phyloP scores from a whole-genome alignment of 2,113 vertebrate species.

The Carettochelys insculpta region DNA sequence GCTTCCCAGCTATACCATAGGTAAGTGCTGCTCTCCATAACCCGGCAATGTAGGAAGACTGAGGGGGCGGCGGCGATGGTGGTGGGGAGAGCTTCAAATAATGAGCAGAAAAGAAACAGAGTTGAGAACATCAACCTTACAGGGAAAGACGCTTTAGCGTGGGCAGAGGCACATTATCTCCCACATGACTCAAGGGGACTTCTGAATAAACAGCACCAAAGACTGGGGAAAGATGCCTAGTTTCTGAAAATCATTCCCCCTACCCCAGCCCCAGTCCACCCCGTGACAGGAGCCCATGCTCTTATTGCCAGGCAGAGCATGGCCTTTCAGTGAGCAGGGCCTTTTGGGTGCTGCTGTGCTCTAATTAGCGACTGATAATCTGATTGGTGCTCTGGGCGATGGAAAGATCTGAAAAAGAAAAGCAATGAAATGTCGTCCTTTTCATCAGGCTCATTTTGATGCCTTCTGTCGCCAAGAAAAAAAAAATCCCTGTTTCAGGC shows the following conservation, averaged over 20 bases:
- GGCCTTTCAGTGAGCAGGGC: neutral
- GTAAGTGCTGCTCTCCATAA: neutral
- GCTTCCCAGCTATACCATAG: neutral
- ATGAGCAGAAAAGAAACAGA: accelerated
- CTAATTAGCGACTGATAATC: conserved; percentile 72
- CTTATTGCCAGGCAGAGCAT: neutral
- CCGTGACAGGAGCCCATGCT: accelerated
- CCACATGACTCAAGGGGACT: neutral
- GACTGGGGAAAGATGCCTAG: neutral
- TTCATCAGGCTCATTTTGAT: conserved; percentile 48
- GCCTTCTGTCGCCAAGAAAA: conserved; percentile 49
- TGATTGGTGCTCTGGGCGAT: conserved; percentile 65
- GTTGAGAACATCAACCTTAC: accelerated
- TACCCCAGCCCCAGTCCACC: neutral
- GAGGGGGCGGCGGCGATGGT: neutral
- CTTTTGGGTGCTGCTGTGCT: conserved; percentile 36
- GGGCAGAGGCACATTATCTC: neutral
- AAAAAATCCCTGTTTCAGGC: neutral
- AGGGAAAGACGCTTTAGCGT: accelerated
- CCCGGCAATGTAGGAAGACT: neutral
- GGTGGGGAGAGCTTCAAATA: neutral
- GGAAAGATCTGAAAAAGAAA: conserved; percentile 50
- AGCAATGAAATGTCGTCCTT: conserved; percentile 16
- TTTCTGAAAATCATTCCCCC: accelerated
- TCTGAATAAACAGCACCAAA: neutral